Evolutionary conservation across 2,888 invertebrate genomes (phyloP), one percentile per base, ranked within the genome.

Genomic region (Nymphalis polychloros): DNA sequence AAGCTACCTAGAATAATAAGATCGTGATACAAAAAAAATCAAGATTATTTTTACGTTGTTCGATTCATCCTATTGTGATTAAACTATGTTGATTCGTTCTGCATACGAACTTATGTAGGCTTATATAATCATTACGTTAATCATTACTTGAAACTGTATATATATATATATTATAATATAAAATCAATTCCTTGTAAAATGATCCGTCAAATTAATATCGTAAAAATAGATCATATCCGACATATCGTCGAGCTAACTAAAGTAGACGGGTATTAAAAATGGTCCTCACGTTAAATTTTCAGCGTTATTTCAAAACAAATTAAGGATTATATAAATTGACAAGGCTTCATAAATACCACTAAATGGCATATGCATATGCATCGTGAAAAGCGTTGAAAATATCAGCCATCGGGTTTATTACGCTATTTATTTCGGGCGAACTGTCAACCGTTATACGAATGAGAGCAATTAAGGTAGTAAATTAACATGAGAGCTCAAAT

Each of bases 331-430:
- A 49, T n/a, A 49, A 55, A 41, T 35, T 41, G 61, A 49, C 66
- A 62, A 27, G n/a, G 62, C 61, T 57, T 41, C n/a, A 59, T 67
- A 55, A 55, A 55, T 55, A 57, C 19, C 41, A 57, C 62, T 64
- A 60, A 69, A 67, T 63, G 52, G 55, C 59, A 64, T 68, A 68
- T 70, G 64, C 59, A 70, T 65, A 70, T 67, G 59, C 59, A 59
- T 57, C 41, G 48, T 59, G 59, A 67, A 70, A 61, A 67, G 71
- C 67, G 64, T 62, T 59, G 72, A 69, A 72, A 72, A 61, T 69
- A 67, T 67, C 64, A 59, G 67, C 64, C 69, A 65, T 68, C 46
- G 59, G 59, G 53, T 72, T 69, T 64, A 72, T 67, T 63, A 65
- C 53, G 64, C 72, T 59, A 72, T 72, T 63, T 62, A 72, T 69